Conservation (phyloP, 1,140 invertebrate genomes). For the Drosophila rufa region DNA sequence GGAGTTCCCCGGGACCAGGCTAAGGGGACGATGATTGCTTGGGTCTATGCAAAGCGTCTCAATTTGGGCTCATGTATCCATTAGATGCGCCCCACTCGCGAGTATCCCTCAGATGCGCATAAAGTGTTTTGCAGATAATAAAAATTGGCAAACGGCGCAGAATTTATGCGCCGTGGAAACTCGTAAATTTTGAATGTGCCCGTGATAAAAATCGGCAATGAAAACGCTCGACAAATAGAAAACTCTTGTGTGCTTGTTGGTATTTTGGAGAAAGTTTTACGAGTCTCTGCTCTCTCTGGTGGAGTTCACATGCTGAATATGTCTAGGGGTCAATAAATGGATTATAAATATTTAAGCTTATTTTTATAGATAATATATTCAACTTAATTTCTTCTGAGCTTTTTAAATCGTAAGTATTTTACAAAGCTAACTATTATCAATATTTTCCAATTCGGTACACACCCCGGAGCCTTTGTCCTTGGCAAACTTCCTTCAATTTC, state of each 20-base stretch:
- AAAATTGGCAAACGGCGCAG: constrained; percentile 56
- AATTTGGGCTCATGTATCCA: constrained; percentile 57
- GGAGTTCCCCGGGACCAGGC: constrained; percentile 9
- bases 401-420: not conserved
- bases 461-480: not conserved
- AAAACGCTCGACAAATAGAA: constrained; percentile 54
- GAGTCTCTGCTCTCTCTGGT: constrained; percentile 17
- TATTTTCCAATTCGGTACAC: not conserved
- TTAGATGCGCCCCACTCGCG: constrained; percentile 22
- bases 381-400: not conserved
- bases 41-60: constrained; percentile 59
- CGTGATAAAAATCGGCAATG: constrained; percentile 62
- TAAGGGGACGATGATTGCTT: constrained; percentile 24
- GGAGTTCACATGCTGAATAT: constrained; percentile 1
- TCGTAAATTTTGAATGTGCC: constrained; percentile 70
- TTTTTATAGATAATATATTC: no score
- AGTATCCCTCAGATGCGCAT: constrained; percentile 35
- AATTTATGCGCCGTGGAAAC: constrained; percentile 61
- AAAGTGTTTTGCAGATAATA: constrained; percentile 73
- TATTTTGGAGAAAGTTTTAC: constrained; percentile 32
- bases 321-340: constrained; percentile 28
- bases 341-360: constrained; percentile 35
- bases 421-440: not conserved
- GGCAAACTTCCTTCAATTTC: constrained; percentile 28
- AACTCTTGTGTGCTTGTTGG: constrained; percentile 20